Percentiles rank a stretch among this genome's conserved stretches.
phyloP scores from a whole-genome alignment of 2,888 invertebrate genomes.

The Dyspetes luteomarginatus region DNA sequence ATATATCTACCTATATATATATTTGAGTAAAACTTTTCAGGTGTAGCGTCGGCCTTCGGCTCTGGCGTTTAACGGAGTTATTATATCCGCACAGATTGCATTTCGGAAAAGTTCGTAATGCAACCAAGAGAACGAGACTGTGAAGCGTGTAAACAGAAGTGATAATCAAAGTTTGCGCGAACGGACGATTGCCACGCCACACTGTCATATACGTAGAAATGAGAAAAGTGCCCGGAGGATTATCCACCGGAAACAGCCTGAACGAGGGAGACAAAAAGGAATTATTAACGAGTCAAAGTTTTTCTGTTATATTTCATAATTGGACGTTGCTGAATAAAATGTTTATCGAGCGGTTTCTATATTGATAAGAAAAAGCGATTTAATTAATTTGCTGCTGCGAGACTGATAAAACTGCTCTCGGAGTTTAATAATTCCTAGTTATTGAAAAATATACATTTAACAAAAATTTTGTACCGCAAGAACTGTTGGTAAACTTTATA shows the following conservation, averaged over 20 bases:
- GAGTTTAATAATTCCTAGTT: not conserved
- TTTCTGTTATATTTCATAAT: not conserved
- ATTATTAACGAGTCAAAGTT: not conserved
- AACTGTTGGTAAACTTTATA: too few species aligned
- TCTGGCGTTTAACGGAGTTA: not conserved
- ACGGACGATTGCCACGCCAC: not conserved
- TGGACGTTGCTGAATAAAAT: not conserved
- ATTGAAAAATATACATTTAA: too few species aligned
- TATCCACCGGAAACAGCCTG: not conserved
- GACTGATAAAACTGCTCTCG: not conserved
- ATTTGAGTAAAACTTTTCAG: not conserved
- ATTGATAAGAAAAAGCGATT: not conserved
- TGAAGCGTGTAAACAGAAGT: conserved; percentile 16
- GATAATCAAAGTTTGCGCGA: conserved; percentile 23
- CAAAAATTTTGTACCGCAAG: too few species aligned
- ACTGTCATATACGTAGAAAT: not conserved
- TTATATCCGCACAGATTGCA: not conserved
- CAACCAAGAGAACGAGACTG: conserved; percentile 8
- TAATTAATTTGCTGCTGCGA: not conserved
- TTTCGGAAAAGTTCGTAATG: conserved; percentile 11
- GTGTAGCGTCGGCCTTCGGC: not conserved
- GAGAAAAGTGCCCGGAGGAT: not conserved
- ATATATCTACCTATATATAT: not conserved
- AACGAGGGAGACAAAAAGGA: not conserved
- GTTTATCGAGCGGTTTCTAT: not conserved